Conservation (phyloP, 2,797 vertebrate species). For the Alectoris magna region DNA sequence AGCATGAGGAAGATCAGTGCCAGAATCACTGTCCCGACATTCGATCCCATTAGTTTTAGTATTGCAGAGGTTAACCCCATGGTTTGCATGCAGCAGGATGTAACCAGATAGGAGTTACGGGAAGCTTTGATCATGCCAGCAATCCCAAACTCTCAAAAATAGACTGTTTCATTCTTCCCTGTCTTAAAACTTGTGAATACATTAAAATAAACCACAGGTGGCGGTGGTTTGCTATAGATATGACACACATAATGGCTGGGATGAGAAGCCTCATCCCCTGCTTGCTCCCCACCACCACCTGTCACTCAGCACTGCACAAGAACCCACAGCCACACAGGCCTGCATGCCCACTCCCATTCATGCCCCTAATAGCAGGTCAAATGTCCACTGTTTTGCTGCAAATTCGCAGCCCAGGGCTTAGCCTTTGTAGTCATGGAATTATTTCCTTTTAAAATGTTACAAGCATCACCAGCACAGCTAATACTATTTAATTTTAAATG, state of each 20-base stretch:
- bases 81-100: constrained; percentile 19
- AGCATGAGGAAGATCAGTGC: neutral
- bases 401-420: constrained; percentile 50
- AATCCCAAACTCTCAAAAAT: constrained; percentile 50
- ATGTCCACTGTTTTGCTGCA: constrained; percentile 58
- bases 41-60: constrained; percentile 50
- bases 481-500: constrained; percentile 68
- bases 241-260: constrained; percentile 52
- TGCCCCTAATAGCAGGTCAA: constrained; percentile 60
- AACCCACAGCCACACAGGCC: constrained; percentile 22
- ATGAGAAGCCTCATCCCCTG: constrained; percentile 60
- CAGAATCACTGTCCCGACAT: neutral
- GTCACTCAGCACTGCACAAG: constrained; percentile 62
- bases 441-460: constrained; percentile 69
- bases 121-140: constrained; percentile 52
- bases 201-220: constrained; percentile 76
- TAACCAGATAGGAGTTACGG: neutral
- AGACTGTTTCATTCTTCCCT: neutral
- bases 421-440: constrained; percentile 43
- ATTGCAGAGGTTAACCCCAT: constrained; percentile 32
- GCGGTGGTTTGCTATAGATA: constrained; percentile 66
- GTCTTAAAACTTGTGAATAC: constrained; percentile 53
- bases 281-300: constrained; percentile 53
- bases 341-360: constrained; percentile 62
- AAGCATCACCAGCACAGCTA: constrained; percentile 50